Evolutionary conservation across 2,888 invertebrate genomes (phyloP).

Genomic region (Aleiodes alternator): DNA sequence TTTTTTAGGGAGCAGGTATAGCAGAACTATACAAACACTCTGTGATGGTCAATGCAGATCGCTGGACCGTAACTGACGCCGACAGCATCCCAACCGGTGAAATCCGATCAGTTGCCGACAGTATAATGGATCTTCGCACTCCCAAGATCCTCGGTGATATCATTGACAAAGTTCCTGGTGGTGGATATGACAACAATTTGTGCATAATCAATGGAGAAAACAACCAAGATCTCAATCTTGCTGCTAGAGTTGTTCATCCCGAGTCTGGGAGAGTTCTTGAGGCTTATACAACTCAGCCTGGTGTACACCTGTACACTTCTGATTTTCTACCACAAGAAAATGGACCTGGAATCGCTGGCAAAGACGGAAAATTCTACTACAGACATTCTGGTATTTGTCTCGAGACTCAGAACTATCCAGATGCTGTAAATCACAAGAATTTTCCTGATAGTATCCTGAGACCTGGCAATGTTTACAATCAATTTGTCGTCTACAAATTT

Average conservation of each 20-base stretch:
- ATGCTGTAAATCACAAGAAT: constrained; percentile 89
- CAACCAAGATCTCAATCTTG: constrained; percentile 76
- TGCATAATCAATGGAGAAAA: constrained; percentile 77
- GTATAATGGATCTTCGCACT: constrained; percentile 84
- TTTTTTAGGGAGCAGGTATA: constrained; percentile 79
- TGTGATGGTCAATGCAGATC: constrained; percentile 85
- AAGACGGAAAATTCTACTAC: constrained; percentile 82
- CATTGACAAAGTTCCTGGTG: constrained; percentile 81
- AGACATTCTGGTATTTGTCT: constrained; percentile 90
- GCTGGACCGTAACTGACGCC: constrained; percentile 83
- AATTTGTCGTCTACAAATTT: constrained; percentile 86
- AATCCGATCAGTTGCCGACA: constrained; percentile 83
- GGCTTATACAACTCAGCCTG: constrained; percentile 89
- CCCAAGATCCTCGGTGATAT: constrained; percentile 82
- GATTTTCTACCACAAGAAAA: constrained; percentile 83
- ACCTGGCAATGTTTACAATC: constrained; percentile 84
- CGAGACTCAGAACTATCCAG: constrained; percentile 95
- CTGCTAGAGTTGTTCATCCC: constrained; percentile 83
- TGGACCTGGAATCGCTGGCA: constrained; percentile 79
- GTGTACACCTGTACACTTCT: constrained; percentile 92
- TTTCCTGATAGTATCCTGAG: constrained; percentile 85
- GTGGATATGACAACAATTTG: constrained; percentile 90
- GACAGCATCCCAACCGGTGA: constrained; percentile 86
- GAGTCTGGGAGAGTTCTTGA: constrained; percentile 85
- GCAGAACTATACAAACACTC: constrained; percentile 82